Evolutionary conservation across 2,797 vertebrate genomes (phyloP).

Genomic region (Sebastes dallii): DNA sequence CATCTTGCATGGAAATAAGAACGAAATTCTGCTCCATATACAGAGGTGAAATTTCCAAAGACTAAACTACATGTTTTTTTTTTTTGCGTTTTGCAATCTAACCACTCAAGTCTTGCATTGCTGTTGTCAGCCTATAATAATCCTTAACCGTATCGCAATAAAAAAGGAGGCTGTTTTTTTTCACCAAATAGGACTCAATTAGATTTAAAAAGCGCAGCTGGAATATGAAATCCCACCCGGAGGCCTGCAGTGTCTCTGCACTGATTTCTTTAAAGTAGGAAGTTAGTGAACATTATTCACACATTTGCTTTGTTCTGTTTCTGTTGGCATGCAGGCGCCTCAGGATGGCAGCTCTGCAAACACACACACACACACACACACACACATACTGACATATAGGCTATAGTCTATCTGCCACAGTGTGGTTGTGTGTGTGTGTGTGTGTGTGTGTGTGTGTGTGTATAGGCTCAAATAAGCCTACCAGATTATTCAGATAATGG

Average conservation of each 20-base stretch:
- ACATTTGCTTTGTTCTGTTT: slow-evolving; percentile 38
- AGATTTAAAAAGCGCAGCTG: background rate
- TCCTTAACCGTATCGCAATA: background rate
- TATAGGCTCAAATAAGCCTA: slow-evolving; percentile 20
- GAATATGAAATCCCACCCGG: background rate
- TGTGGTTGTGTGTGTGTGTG: background rate
- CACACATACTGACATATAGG: background rate
- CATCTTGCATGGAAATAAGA: background rate
- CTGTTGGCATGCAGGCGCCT: slow-evolving; percentile 9
- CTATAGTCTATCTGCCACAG: background rate
- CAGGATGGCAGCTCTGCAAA: slow-evolving; percentile 14
- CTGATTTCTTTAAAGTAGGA: slow-evolving; percentile 8
- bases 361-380: background rate
- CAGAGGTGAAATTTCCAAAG: background rate
- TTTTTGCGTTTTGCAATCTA: background rate
- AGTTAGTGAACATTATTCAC: slow-evolving; percentile 37
- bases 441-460: too few species aligned
- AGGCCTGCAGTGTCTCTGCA: background rate
- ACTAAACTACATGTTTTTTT: background rate
- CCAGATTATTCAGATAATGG: slow-evolving; percentile 74
- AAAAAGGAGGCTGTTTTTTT: background rate
- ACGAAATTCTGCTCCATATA: background rate
- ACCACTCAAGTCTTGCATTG: background rate
- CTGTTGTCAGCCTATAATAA: background rate
- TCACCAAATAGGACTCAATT: background rate